These are phyloP conservation scores for Pachydiplax longipennis DNA, from an alignment of 2,888 invertebrate genomes.

Conservation along the genomic window DNA sequence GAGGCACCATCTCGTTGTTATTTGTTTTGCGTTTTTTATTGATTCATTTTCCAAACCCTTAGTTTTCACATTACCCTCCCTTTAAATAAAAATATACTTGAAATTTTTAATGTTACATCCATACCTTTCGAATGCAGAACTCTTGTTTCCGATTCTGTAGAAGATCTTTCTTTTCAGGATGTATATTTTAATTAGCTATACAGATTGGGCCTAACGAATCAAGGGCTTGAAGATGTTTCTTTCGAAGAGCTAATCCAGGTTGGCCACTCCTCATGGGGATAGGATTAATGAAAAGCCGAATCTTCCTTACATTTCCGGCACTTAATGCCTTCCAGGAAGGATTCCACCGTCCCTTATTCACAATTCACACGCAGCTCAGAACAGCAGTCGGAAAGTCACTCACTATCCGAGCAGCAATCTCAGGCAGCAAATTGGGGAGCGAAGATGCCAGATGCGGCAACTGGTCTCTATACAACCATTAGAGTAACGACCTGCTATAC, in stretches of 20 bases:
- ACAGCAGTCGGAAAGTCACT: background rate
- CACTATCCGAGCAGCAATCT: background rate
- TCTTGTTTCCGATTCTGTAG: no score
- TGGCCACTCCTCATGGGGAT: background rate
- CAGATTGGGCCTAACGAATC: background rate
- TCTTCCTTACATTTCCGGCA: constrained; percentile 26
- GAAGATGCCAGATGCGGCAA: background rate
- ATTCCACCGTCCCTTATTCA: background rate
- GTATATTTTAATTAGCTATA: background rate
- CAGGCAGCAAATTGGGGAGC: background rate
- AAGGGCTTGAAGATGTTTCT: background rate
- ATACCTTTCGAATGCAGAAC: no score
- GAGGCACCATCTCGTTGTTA: no score
- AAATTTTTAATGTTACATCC: no score
- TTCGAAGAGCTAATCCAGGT: background rate
- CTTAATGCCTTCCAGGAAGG: background rate
- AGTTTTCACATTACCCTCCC: no score
- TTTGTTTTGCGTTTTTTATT: no score
- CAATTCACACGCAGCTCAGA: background rate
- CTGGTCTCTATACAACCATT: no score
- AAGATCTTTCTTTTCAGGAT: background rate
- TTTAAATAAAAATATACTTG: no score
- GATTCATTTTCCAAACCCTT: no score
- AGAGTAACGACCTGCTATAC: no score
- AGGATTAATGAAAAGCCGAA: constrained; percentile 40